Evolutionary conservation across 2,113 vertebrate species (phyloP).

Genomic region (Xenopus borealis): DNA sequence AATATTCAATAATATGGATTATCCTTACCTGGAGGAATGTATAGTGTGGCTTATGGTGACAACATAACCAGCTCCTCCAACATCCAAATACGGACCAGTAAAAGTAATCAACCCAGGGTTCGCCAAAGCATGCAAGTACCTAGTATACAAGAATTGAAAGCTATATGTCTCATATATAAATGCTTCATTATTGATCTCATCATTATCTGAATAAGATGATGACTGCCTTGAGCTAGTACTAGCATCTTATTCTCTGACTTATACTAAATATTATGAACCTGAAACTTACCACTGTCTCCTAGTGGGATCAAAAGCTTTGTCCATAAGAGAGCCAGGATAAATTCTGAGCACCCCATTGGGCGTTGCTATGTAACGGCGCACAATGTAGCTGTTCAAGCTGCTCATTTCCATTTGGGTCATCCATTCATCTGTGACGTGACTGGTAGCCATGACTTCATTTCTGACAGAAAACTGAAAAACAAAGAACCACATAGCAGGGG

Average conservation of each 20-base stretch:
- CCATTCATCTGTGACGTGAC: conserved; percentile 99
- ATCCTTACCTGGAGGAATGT: conserved; percentile 87
- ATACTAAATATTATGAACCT: conserved; percentile 9
- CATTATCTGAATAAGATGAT: no score
- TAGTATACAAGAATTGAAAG: conserved; percentile 46
- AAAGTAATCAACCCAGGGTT: conserved; percentile 95
- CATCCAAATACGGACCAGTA: conserved; percentile 93
- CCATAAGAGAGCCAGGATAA: conserved; percentile 98
- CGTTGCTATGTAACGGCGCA: conserved; percentile 99
- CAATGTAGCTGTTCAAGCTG: conserved; percentile 97
- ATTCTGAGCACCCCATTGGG: conserved; percentile 99
- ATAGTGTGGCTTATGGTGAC: conserved; percentile 97
- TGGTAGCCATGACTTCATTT: conserved; percentile 99
- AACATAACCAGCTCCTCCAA: conserved; percentile 92
- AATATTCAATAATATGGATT: no score
- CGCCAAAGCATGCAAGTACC: conserved; percentile 95
- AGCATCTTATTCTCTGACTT: neutral
- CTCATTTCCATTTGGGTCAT: conserved; percentile 99
- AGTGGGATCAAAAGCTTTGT: conserved; percentile 98
- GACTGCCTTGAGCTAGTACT: no score
- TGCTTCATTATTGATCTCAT: no score
- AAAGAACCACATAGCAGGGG: conserved; percentile 64
- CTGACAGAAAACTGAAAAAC: conserved; percentile 93
- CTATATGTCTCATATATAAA: neutral
- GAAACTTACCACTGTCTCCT: conserved; percentile 96